Percentiles rank a stretch among this genome's conserved stretches.
These are phyloP conservation scores for Rhorus exstirpatorius DNA, from an alignment of 2,888 invertebrate species.

Conservation along the genomic window DNA sequence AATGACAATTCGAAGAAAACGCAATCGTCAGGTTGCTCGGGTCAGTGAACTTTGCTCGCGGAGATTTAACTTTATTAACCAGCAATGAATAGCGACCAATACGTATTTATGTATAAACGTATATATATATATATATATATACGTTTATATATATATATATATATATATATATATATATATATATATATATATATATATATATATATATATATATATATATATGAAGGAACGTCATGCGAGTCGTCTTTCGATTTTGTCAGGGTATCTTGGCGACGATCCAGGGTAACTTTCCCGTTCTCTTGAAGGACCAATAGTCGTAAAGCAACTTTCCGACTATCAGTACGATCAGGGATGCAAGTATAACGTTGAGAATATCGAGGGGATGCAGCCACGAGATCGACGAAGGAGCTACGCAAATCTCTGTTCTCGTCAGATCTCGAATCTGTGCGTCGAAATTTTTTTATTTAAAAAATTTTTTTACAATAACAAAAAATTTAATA, in stretches of 20 bases:
- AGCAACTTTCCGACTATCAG: conserved; percentile 91
- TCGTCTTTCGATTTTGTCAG: conserved; percentile 79
- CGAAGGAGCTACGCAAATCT: conserved; percentile 88
- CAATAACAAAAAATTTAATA: conserved; percentile 2
- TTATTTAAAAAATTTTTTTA: conserved; percentile 5
- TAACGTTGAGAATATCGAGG: conserved; percentile 91
- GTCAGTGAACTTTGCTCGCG: conserved; percentile 42
- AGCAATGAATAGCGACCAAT: conserved; percentile 24
- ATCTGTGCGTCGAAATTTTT: conserved; percentile 87
- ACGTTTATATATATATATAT: conserved; percentile 4
- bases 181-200: background rate
- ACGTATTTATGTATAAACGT: conserved; percentile 8
- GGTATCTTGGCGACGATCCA: conserved; percentile 95
- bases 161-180: conserved; percentile 1
- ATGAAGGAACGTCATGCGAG: background rate
- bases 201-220: conserved; percentile 6
- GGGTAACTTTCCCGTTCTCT: conserved; percentile 92
- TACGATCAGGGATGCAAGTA: conserved; percentile 90
- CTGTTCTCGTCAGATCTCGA: conserved; percentile 89
- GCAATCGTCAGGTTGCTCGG: conserved; percentile 24
- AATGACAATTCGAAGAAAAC: conserved; percentile 3
- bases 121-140: too few relatives aligned
- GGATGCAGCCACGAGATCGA: conserved; percentile 88
- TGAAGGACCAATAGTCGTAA: conserved; percentile 94
- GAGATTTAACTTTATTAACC: conserved; percentile 23